These are phyloP conservation scores for Chelon auratus DNA, from an alignment of 2,797 vertebrate genomes.

Conservation along the genomic window DNA sequence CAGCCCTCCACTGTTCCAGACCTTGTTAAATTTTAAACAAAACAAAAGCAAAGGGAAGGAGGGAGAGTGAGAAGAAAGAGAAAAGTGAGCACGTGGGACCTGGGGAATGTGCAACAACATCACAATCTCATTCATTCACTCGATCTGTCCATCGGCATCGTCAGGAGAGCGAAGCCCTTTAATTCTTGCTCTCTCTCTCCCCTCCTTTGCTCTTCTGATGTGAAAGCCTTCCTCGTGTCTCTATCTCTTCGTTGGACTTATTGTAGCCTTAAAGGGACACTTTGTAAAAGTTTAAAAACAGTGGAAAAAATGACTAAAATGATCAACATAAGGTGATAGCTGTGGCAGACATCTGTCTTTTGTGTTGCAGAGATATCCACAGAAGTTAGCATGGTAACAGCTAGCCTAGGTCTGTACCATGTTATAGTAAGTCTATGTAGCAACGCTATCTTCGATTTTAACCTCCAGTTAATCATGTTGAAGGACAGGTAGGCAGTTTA, in stretches of 20 bases:
- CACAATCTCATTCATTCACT: constrained; percentile 78
- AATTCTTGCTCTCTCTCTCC: constrained; percentile 41
- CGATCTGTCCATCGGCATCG: constrained; percentile 60
- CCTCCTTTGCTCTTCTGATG: constrained; percentile 32
- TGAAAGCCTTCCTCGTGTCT: constrained; percentile 41
- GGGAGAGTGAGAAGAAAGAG: constrained; percentile 50
- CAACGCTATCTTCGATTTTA: too few relatives aligned
- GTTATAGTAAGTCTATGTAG: too few relatives aligned
- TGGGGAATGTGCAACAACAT: constrained; percentile 80
- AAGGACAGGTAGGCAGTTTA: too few relatives aligned
- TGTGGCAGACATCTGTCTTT: too few relatives aligned
- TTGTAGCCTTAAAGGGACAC: constrained; percentile 28
- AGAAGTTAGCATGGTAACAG: too few relatives aligned
- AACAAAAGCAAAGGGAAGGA: constrained; percentile 77
- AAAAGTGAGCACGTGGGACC: constrained; percentile 64
- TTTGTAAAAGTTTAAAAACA: too few relatives aligned
- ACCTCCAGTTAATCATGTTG: too few relatives aligned
- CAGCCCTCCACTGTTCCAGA: constrained; percentile 81
- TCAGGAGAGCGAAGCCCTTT: constrained; percentile 66
- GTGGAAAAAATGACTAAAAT: too few relatives aligned
- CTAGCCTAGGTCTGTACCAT: too few relatives aligned
- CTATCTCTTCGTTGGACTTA: constrained; percentile 36
- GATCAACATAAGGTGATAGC: too few relatives aligned
- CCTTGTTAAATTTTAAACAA: constrained; percentile 86
- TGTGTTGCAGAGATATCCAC: too few relatives aligned